Percentiles rank a stretch among this genome's conserved stretches.
phyloP scores from a whole-genome alignment of 2,113 vertebrate species.

The Otolemur garnettii region DNA sequence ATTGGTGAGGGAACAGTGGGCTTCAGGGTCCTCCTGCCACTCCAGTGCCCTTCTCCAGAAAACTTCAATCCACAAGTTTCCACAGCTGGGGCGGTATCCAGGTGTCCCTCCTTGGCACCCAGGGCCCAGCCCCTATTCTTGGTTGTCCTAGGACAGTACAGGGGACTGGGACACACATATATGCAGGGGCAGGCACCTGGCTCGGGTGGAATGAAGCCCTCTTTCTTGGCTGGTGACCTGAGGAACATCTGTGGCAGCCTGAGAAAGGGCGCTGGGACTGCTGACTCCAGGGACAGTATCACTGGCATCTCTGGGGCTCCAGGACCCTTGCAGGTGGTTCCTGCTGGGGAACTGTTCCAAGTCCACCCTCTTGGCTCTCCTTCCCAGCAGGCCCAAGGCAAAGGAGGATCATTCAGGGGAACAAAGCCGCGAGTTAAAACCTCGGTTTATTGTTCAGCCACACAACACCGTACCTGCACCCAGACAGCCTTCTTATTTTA shows the following conservation, averaged over 20 bases:
- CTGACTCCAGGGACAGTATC: background rate
- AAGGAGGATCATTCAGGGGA: background rate
- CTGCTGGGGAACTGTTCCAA: background rate
- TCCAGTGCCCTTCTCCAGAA: background rate
- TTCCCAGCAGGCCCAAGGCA: background rate
- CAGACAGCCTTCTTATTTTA: background rate
- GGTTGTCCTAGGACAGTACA: background rate
- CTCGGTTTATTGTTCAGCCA: background rate
- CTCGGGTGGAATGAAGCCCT: background rate
- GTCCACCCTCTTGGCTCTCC: background rate
- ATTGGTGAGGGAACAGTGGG: background rate
- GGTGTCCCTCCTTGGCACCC: background rate
- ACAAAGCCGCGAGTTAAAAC: background rate
- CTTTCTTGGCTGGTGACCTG: background rate
- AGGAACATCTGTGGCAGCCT: background rate
- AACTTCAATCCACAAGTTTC: background rate
- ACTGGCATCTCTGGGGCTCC: background rate
- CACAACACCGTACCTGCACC: background rate
- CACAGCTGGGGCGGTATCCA: background rate
- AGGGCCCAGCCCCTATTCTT: background rate
- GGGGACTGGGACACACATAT: background rate
- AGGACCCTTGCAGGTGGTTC: background rate
- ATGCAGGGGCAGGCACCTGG: background rate
- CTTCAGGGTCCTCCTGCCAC: background rate
- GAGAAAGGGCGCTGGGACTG: background rate